These are phyloP conservation scores for Antheraea yamamai DNA, from an alignment of 2,888 invertebrate species.

Conservation along the genomic window DNA sequence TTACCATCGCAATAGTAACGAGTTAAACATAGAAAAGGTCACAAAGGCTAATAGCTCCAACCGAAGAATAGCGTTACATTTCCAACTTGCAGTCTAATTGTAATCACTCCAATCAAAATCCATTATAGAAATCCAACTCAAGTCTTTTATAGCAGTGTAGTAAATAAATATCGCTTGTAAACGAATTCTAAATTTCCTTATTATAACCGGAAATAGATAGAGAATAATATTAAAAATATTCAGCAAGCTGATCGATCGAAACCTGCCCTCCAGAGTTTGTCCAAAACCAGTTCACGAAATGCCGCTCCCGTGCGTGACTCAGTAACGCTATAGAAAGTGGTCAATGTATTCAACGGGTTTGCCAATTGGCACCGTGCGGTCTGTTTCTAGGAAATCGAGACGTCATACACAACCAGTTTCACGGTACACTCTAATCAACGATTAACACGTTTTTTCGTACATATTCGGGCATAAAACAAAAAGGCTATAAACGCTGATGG, in stretches of 20 bases:
- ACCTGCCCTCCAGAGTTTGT: not conserved
- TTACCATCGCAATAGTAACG: not conserved
- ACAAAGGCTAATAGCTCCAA: not conserved
- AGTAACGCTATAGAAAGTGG: slow-evolving; percentile 32
- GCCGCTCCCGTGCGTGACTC: slow-evolving; percentile 16
- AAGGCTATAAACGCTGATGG: not conserved
- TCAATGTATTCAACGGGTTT: slow-evolving; percentile 33
- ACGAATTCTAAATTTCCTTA: not conserved
- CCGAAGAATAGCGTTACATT: not conserved
- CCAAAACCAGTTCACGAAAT: not conserved
- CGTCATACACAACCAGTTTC: slow-evolving; percentile 16
- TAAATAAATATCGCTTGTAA: not conserved
- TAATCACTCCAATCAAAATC: too few relatives aligned
- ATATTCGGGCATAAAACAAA: not conserved
- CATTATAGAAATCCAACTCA: not conserved
- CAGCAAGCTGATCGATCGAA: not conserved
- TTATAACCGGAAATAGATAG: not conserved
- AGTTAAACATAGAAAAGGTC: not conserved
- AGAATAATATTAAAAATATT: not conserved
- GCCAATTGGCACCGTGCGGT: slow-evolving; percentile 40
- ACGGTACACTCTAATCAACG: not conserved
- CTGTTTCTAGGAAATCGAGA: slow-evolving; percentile 33
- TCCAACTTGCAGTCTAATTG: not conserved
- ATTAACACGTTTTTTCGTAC: not conserved
- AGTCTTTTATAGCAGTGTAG: not conserved